Evolutionary conservation across 2,797 vertebrate genomes (phyloP), one percentile per base, ranked within the genome.

Genomic region (Scyliorhinus canicula): DNA sequence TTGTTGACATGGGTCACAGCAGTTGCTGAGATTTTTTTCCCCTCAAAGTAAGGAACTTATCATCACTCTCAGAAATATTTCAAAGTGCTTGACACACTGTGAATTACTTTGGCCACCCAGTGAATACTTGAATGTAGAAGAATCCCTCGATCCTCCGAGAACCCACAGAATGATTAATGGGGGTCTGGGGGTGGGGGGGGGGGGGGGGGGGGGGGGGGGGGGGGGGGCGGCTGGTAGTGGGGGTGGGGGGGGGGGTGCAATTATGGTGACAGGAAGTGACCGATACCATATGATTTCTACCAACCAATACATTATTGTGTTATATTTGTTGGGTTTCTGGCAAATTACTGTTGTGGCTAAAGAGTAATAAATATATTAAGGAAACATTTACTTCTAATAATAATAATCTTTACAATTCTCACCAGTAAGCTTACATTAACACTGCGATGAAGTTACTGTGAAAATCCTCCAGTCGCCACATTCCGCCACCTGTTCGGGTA

Each of bases 41-140:
- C 35, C 31, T 63, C 55, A 91, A 90, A 9, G 69, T 90, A 21
- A 90, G 55, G 1, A 65, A 65, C 57, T 44, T 91, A 91, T 28
- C 88, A 65, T 91, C 88, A 65, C 57, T 90, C 55, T 65, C 88
- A 91, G n/a, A 63, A 91, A 63, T 35, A 91, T 26, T 63, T 91
- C 88, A 65, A 91, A 63, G 35, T 44, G 57, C 35, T 90, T 40
- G 3, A 63, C 19, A 40, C n/a, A 24, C 86, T 8, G 35, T 63
- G 88, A 91, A 91, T 91, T 91, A 40, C 57, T 40, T 91, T 91
- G n/a, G 19, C 60, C 40, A 44, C 3, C 5, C 19, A 63, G 40
- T 63, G 60, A 40, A 3, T 90, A n/a, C 63, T 40, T 24, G 7
- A 40, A 63, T 40, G 19, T 40, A 9, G 21, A 57, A n/a, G 57